Conservation (phyloP, 2,113 vertebrate genomes). For the Prietella phreatophila region DNA sequence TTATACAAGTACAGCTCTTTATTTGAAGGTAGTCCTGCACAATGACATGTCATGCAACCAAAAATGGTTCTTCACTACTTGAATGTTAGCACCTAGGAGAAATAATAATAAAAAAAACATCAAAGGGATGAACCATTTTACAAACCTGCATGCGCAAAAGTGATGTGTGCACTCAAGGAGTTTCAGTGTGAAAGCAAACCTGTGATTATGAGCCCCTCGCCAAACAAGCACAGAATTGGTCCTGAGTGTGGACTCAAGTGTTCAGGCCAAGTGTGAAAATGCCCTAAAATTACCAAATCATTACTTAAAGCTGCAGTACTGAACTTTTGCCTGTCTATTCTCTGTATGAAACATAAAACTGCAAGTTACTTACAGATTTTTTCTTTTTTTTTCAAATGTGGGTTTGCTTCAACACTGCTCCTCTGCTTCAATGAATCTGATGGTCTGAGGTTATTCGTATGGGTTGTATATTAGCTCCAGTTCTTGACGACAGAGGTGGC, state of each 20-base stretch:
- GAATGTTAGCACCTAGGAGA: neutral
- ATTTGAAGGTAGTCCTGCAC: neutral
- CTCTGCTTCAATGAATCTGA: too few relatives aligned
- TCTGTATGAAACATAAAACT: too few relatives aligned
- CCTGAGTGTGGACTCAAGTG: neutral
- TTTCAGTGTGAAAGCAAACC: neutral
- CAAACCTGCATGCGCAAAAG: neutral
- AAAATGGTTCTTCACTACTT: neutral
- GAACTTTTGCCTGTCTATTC: too few relatives aligned
- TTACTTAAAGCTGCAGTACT: neutral
- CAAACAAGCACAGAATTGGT: neutral
- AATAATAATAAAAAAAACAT: neutral
- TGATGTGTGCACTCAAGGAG: neutral
- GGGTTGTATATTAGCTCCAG: too few relatives aligned
- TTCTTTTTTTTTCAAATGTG: too few relatives aligned
- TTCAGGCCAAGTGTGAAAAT: neutral
- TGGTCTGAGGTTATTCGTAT: too few relatives aligned
- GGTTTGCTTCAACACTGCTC: too few relatives aligned
- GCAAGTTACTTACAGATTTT: too few relatives aligned
- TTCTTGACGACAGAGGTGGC: too few relatives aligned
- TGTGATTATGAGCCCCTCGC: neutral
- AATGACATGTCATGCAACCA: neutral
- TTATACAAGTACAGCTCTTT: neutral
- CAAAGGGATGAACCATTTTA: neutral
- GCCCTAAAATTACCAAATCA: neutral